phyloP scores from a whole-genome alignment of 2,888 invertebrate species.

The Tryphoninae sp. region DNA sequence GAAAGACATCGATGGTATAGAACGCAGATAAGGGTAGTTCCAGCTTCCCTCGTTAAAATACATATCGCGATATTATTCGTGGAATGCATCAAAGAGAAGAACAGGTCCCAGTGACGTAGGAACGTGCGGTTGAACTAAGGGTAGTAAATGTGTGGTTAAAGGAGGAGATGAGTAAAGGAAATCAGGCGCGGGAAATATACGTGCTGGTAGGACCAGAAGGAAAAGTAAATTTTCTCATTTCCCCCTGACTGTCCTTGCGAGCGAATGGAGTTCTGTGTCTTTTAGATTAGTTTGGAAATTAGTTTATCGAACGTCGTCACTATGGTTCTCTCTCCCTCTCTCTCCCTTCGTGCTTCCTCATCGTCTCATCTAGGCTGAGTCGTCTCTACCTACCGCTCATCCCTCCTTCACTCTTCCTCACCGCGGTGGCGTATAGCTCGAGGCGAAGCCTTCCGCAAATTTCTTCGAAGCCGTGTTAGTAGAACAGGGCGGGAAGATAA shows the following conservation, averaged over 20 bases:
- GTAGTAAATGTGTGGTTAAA: constrained; percentile 20
- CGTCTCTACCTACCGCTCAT: neutral
- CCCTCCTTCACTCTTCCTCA: neutral
- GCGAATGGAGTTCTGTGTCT: constrained; percentile 65
- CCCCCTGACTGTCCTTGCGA: constrained; percentile 28
- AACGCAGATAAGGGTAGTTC: neutral
- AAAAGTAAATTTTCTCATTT: constrained; percentile 62
- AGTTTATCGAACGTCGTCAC: constrained; percentile 66
- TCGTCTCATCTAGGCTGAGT: constrained; percentile 16
- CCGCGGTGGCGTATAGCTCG: neutral
- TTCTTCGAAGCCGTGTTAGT: constrained; percentile 43
- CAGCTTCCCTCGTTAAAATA: neutral
- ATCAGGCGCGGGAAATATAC: constrained; percentile 30
- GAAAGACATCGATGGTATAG: neutral
- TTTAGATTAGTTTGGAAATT: constrained; percentile 69
- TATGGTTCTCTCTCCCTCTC: constrained; percentile 29
- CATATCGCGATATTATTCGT: neutral
- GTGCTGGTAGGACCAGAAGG: constrained; percentile 48
- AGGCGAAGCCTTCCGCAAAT: constrained; percentile 47
- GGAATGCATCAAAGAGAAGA: neutral
- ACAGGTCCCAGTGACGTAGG: neutral
- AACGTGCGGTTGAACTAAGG: neutral
- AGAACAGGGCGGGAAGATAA: constrained; percentile 44
- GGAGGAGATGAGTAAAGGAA: constrained; percentile 13
- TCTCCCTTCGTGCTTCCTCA: neutral